phyloP scores from a whole-genome alignment of 2,113 vertebrate genomes.

The Podiceps cristatus region DNA sequence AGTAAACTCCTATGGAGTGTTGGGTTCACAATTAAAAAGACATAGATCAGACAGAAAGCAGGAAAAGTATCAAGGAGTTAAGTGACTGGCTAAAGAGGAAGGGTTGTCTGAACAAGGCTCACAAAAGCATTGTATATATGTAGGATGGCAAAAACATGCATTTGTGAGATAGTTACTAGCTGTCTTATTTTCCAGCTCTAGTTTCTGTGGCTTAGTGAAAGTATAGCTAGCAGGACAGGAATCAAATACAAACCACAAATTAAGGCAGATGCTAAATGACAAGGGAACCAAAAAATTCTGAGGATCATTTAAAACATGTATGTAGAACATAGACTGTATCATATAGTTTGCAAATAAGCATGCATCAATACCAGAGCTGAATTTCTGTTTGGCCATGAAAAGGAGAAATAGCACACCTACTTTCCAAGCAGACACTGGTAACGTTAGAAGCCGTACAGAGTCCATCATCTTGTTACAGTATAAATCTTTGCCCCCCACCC shows the following conservation, averaged over 20 bases:
- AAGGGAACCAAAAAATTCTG: not conserved
- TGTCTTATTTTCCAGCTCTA: not conserved
- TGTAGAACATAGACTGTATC: not conserved
- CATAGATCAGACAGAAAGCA: not conserved
- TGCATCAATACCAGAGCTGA: not conserved
- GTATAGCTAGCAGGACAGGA: not conserved
- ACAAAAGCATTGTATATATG: not conserved
- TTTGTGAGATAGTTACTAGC: not conserved
- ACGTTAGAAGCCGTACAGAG: not conserved
- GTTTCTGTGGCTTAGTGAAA: not conserved
- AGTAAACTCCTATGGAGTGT: not conserved
- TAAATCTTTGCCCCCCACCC: constrained; percentile 14
- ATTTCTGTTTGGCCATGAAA: not conserved
- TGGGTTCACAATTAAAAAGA: not conserved
- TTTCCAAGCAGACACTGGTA: not conserved
- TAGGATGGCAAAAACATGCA: not conserved
- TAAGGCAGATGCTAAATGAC: not conserved
- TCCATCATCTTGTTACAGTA: not conserved
- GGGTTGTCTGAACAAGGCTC: not conserved
- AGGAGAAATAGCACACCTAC: not conserved
- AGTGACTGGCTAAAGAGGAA: not conserved
- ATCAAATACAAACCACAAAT: not conserved
- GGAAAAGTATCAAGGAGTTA: not conserved
- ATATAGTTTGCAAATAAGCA: not conserved
- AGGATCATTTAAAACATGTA: not conserved